Evolutionary conservation across 1,140 invertebrate species (phyloP).

Genomic region (Drosophila burlai): DNA sequence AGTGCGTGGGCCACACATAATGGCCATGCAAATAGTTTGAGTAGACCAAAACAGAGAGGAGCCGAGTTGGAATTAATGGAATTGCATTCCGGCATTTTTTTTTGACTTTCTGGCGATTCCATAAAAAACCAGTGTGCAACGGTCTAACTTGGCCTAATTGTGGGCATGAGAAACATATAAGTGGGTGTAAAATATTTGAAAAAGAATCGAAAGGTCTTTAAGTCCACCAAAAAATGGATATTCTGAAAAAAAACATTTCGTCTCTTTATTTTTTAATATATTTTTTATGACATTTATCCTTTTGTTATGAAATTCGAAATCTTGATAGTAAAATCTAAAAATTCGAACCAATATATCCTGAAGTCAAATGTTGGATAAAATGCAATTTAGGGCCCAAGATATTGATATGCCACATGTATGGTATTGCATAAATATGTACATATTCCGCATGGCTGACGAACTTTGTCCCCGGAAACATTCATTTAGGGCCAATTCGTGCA

Average conservation of each 20-base stretch:
- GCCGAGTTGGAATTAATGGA: constrained; percentile 38
- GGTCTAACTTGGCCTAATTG: constrained; percentile 22
- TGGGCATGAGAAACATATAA: constrained; percentile 2
- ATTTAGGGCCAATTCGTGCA: constrained; percentile 48
- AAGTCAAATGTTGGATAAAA: constrained; percentile 4
- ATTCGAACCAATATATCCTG: not conserved
- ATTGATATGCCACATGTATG: constrained; percentile 10
- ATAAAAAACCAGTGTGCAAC: too few species aligned
- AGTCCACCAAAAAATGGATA: accelerated
- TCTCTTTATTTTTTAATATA: not conserved
- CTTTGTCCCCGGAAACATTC: constrained; percentile 36
- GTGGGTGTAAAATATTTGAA: not conserved
- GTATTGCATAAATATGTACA: constrained; percentile 8
- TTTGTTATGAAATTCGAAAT: not conserved
- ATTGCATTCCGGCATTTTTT: constrained; percentile 50
- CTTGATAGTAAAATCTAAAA: not conserved
- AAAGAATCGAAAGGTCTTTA: not conserved
- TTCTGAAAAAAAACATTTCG: not conserved
- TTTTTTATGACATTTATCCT: not conserved
- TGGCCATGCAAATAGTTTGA: constrained; percentile 54
- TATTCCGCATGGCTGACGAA: constrained; percentile 17
- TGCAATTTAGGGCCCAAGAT: constrained; percentile 23
- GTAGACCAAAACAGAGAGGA: constrained; percentile 20
- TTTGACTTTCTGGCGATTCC: too few species aligned
- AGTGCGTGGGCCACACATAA: constrained; percentile 40